Percentiles rank a stretch among this genome's conserved stretches.
Evolutionary conservation across 2,888 invertebrate genomes (phyloP).

Genomic region (Nomada ferruginata): DNA sequence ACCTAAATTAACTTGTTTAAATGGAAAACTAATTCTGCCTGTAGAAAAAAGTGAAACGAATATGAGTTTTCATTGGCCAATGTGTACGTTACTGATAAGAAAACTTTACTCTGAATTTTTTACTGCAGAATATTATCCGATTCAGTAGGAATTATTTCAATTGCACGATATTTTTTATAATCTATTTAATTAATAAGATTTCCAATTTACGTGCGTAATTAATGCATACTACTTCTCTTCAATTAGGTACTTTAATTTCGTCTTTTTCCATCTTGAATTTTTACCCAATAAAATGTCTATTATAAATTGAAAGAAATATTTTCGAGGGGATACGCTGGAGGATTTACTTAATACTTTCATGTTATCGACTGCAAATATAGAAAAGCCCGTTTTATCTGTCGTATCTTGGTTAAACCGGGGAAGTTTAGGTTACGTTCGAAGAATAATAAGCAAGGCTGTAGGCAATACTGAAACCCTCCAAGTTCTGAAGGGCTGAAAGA

Average conservation of each 20-base stretch:
- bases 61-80: too few species aligned
- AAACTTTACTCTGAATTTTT: too few species aligned
- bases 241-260: too few species aligned
- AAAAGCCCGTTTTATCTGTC: background rate
- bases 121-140: too few species aligned
- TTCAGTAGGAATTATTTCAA: too few species aligned
- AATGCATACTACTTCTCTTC: too few species aligned
- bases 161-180: too few species aligned
- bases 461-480: slow-evolving; percentile 39
- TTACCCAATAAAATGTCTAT: background rate
- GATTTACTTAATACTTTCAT: background rate
- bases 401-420: background rate
- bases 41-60: background rate
- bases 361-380: background rate
- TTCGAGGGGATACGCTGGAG: background rate
- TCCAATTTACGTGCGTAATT: too few species aligned
- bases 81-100: too few species aligned
- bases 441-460: slow-evolving; percentile 51
- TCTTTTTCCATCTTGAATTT: too few species aligned
- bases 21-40: background rate
- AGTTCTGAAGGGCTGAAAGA: slow-evolving; percentile 35
- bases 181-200: too few species aligned
- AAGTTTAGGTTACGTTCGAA: slow-evolving; percentile 40
- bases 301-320: background rate
- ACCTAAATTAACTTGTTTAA: background rate